Conservation (phyloP, 2,888 invertebrate species). For the Cryptus viduatorius region DNA sequence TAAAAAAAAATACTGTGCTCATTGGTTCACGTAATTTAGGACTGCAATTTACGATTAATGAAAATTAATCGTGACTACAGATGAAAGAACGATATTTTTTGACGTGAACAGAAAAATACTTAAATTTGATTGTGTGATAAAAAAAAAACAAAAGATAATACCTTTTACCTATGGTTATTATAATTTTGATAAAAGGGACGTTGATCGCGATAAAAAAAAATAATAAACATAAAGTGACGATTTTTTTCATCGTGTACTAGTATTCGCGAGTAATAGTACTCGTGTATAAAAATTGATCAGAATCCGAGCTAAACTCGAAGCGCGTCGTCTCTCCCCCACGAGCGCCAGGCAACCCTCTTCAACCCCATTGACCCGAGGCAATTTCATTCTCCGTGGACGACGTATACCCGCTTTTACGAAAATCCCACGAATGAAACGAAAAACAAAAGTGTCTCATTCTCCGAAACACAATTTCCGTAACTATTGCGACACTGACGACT, state of each 20-base stretch:
- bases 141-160: background rate
- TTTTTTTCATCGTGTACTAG: background rate
- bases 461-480: background rate
- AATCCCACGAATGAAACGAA: background rate
- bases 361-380: constrained; percentile 50
- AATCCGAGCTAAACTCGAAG: constrained; percentile 22
- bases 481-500: no score
- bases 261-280: background rate
- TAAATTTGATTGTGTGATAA: no score
- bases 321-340: background rate
- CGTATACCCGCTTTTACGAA: background rate
- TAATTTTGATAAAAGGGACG: no score
- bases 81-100: no score
- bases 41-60: background rate
- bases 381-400: constrained; percentile 40
- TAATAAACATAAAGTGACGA: background rate
- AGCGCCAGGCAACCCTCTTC: constrained; percentile 29
- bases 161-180: no score
- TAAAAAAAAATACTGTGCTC: background rate
- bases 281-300: constrained; percentile 17
- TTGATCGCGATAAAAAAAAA: background rate
- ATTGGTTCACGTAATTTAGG: background rate
- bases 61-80: background rate
- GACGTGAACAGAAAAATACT: no score
- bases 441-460: background rate